Evolutionary conservation across 2,797 vertebrate species (phyloP).

Genomic region (Chelidonichthys spinosus): DNA sequence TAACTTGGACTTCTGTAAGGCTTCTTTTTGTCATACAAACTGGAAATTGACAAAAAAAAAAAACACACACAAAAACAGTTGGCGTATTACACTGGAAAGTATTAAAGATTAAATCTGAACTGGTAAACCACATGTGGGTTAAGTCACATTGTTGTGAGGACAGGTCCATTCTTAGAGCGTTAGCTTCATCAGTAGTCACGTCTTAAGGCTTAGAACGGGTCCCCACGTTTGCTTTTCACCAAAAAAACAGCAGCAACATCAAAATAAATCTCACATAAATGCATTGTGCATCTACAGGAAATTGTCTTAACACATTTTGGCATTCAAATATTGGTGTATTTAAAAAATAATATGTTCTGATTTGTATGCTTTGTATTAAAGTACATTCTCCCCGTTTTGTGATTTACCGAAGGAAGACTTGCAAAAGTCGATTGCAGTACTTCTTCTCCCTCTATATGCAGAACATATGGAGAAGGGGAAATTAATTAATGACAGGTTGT

Average conservation of each 20-base stretch:
- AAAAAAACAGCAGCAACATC: constrained; percentile 73
- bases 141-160: constrained; percentile 66
- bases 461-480: constrained; percentile 40
- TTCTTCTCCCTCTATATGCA: constrained; percentile 49
- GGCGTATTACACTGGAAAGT: constrained; percentile 55
- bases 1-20: constrained; percentile 75
- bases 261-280: constrained; percentile 63
- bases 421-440: constrained; percentile 42
- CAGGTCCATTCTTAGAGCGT: constrained; percentile 67
- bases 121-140: constrained; percentile 62
- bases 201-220: constrained; percentile 83
- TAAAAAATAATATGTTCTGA: constrained; percentile 67
- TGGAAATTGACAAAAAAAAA: constrained; percentile 59
- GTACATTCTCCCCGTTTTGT: constrained; percentile 75
- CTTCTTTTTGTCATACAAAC: constrained; percentile 64
- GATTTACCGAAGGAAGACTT: constrained; percentile 78
- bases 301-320: constrained; percentile 76
- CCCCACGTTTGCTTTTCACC: constrained; percentile 56
- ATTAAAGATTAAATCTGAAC: constrained; percentile 41
- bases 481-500: constrained; percentile 26
- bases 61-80: constrained; percentile 50
- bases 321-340: constrained; percentile 72
- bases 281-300: constrained; percentile 61
- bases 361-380: constrained; percentile 66
- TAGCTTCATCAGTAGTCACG: constrained; percentile 64